phyloP scores from a whole-genome alignment of 2,113 vertebrate species.

The Electrona antarctica region DNA sequence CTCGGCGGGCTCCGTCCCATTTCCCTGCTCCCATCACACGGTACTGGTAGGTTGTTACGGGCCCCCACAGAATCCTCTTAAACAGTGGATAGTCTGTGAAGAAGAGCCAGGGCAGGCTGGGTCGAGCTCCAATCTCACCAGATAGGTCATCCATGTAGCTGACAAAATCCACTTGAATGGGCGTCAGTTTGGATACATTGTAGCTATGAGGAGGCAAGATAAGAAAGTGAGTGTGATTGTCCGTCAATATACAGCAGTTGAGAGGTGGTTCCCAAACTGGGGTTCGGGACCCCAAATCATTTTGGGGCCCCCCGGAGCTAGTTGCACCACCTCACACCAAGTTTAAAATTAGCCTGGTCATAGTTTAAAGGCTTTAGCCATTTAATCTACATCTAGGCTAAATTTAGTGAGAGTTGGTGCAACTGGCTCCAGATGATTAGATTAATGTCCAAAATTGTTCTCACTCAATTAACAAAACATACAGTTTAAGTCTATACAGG shows the following conservation, averaged over 20 bases:
- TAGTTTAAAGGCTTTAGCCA: too few species aligned
- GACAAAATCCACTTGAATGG: slow-evolving; percentile 80
- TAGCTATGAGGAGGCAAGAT: slow-evolving; percentile 51
- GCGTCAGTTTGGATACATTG: slow-evolving; percentile 65
- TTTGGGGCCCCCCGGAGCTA: too few species aligned
- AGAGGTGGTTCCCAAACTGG: too few species aligned
- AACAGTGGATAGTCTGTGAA: slow-evolving; percentile 80
- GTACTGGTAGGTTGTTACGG: slow-evolving; percentile 83
- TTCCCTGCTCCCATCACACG: slow-evolving; percentile 78
- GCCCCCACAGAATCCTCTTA: slow-evolving; percentile 78
- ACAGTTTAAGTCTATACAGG: too few species aligned
- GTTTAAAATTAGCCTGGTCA: too few species aligned
- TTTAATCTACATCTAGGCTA: too few species aligned
- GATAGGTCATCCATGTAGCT: slow-evolving; percentile 82
- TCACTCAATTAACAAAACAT: too few species aligned
- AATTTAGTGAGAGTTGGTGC: too few species aligned
- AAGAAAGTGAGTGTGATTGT: background rate
- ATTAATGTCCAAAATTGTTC: too few species aligned
- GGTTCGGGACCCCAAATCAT: too few species aligned
- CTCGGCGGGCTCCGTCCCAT: slow-evolving; percentile 79
- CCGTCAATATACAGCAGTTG: background rate
- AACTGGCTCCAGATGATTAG: too few species aligned
- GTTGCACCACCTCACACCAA: too few species aligned
- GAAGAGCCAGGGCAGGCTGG: slow-evolving; percentile 77
- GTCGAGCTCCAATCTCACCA: slow-evolving; percentile 72